phyloP scores from a whole-genome alignment of 2,888 invertebrate genomes.

The Pheosia tremula region DNA sequence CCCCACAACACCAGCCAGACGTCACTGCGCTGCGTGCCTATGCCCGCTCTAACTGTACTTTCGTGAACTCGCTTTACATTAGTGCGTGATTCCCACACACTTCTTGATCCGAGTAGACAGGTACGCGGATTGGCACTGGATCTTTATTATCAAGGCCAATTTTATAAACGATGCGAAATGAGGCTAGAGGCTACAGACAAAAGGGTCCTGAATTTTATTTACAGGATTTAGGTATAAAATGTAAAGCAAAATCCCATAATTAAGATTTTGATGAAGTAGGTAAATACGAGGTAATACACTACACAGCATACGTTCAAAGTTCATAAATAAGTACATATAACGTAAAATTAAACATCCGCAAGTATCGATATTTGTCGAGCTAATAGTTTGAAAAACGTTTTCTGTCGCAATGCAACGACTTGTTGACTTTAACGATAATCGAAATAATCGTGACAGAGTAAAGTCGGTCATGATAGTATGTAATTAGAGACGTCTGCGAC shows the following conservation, averaged over 20 bases:
- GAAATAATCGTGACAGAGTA: constrained; percentile 65
- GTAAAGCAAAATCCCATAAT: background rate
- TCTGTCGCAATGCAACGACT: constrained; percentile 46
- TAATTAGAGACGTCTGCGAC: constrained; percentile 69
- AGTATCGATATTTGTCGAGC: constrained; percentile 12
- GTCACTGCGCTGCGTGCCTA: background rate
- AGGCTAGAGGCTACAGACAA: background rate
- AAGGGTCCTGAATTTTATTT: background rate
- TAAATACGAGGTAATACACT: background rate
- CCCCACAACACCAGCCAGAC: constrained; percentile 3
- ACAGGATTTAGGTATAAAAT: too few relatives aligned
- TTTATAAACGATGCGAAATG: background rate
- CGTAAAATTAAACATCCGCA: constrained; percentile 3
- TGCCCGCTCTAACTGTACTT: background rate
- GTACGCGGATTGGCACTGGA: too few relatives aligned
- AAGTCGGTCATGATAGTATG: constrained; percentile 74
- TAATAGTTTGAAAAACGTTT: constrained; percentile 32
- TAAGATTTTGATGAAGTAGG: background rate
- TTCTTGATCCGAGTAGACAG: too few relatives aligned
- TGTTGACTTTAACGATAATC: constrained; percentile 64
- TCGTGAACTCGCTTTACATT: background rate
- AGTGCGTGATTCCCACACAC: background rate
- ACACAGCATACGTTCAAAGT: background rate
- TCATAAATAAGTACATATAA: background rate
- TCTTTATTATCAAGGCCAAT: background rate